Evolutionary conservation across 2,113 vertebrate species (phyloP).

Genomic region (Ptyas mucosa): DNA sequence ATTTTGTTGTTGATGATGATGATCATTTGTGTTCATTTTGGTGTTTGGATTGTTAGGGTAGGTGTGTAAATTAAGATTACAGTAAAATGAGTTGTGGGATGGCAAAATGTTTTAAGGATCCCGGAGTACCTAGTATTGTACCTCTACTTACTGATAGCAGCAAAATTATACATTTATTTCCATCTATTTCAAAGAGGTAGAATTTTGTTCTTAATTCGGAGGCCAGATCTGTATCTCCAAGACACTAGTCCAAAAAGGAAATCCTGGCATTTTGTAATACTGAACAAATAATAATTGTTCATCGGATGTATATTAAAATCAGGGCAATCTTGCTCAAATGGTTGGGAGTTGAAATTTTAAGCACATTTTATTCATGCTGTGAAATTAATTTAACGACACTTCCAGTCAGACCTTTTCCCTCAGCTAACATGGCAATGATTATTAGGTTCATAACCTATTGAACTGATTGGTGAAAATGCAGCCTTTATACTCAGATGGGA

Average conservation of each 20-base stretch:
- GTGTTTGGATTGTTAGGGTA: background rate
- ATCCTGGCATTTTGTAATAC: background rate
- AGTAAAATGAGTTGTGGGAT: background rate
- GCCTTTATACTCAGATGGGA: background rate
- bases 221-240: background rate
- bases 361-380: background rate
- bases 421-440: background rate
- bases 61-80: background rate
- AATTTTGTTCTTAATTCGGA: background rate
- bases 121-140: no score
- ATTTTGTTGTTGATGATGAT: background rate
- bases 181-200: background rate
- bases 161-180: background rate
- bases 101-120: background rate
- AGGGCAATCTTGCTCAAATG: background rate
- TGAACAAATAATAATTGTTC: background rate
- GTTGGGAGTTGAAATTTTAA: background rate
- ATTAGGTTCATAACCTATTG: background rate
- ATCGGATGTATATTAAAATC: background rate
- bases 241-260: background rate
- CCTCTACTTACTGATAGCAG: background rate
- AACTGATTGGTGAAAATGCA: background rate
- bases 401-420: background rate
- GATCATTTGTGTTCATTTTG: background rate
- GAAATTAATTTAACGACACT: background rate